Evolutionary conservation across 2,888 invertebrate species (phyloP).

Genomic region (Adelphocoris suturalis): DNA sequence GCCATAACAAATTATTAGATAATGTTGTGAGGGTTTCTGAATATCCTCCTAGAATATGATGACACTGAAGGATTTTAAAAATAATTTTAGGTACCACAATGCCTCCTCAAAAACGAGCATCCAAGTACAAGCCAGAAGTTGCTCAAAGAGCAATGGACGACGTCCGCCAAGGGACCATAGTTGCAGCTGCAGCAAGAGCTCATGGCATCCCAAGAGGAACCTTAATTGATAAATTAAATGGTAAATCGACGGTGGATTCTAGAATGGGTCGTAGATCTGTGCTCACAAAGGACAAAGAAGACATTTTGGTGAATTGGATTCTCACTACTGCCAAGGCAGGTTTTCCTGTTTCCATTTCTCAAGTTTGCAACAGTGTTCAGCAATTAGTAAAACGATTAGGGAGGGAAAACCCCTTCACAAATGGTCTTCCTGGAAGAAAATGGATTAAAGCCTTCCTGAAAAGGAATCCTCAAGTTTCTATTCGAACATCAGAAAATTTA

Average conservation of each 20-base stretch:
- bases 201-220: conserved; percentile 64
- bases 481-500: conserved; percentile 72
- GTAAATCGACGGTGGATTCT: background rate
- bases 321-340: conserved; percentile 65
- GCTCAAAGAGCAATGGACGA: conserved; percentile 35
- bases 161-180: conserved; percentile 17
- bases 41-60: too few relatives aligned
- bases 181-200: conserved; percentile 55
- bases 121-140: conserved; percentile 16
- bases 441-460: conserved; percentile 73
- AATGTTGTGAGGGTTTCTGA: too few relatives aligned
- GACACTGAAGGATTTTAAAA: conserved; percentile 21
- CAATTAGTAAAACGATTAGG: conserved; percentile 70
- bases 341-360: conserved; percentile 71
- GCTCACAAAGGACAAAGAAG: conserved; percentile 69
- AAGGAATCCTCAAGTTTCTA: conserved; percentile 58
- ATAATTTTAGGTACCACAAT: conserved; percentile 14
- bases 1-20: too few relatives aligned
- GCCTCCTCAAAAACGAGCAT: conserved; percentile 25
- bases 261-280: conserved; percentile 64
- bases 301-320: conserved; percentile 67
- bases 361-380: too few relatives aligned
- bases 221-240: conserved; percentile 12
- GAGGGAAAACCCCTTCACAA: conserved; percentile 73
- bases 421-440: conserved; percentile 74